Evolutionary conservation across 2,888 invertebrate species (phyloP), one percentile per base, ranked within the genome.

Genomic region (Asteroscopus sphinx): DNA sequence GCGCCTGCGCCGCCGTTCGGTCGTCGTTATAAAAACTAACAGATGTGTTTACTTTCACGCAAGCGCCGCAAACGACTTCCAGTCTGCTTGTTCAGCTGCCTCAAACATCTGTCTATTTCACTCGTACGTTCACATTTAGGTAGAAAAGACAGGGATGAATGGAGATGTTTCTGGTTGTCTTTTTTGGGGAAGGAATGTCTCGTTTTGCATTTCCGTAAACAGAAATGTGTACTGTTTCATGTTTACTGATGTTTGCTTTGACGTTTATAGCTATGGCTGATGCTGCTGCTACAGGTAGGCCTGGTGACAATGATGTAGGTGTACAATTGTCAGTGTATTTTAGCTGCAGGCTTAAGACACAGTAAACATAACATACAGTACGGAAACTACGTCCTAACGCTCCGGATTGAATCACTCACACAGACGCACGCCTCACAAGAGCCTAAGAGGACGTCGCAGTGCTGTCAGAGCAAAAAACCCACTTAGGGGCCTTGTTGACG

Each of bases 21-120:
- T 26, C 42, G 58, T 37, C 36, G 55, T 49, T 57, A 53, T 49
- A 75, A 67, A 77, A 77, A 75, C 60, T 42, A 60, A 63, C 68
- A 62, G 37, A 55, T 39, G 12, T 73, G 69, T 78, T 78, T 77
- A 79, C 78, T 77, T 77, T 77, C 66, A 53, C 80, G 21, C 21
- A 6, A 21, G 21, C 21, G 37, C 54, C 61, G 52, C 66, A 59
- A 64, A 60, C 47, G 59, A 46, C 76, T 58, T 67, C 67, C 67
- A 37, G 58, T 71, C 76, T 78, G 56, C 65, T 75, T 76, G 68
- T 64, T 62, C 74, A 79, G 77, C 69, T 77, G 81, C 53, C 44
- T 16, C 47, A 30, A 35, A 28, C 11, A 16, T 58, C 33, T 37
- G 17, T 17, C 13, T 7, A 13, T 63, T 57, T 62, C 62, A 15